Base-by-base conservation (phyloP, 2,888 invertebrate genomes). In the Drosophila anomelani region DNA sequence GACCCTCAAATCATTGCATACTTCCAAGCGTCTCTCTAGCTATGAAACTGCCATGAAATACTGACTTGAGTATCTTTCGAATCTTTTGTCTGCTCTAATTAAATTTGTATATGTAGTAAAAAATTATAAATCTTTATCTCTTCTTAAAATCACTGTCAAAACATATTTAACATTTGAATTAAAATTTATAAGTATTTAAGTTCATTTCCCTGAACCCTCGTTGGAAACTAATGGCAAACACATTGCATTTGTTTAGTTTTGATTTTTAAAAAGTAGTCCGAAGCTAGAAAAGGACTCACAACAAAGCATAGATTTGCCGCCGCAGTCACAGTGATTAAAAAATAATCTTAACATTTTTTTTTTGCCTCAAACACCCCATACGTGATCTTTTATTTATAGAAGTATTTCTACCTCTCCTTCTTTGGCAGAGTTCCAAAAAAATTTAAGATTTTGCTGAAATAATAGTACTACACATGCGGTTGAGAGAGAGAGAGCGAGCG, bases 361-460 rank as follows among this genome's bases (percentile, higher is more conserved):
- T 32, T n/a, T 15, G 5, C 13, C 34, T 51, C 51, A 20, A 51
- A 51, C 34, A 51, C 51, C 34, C 51, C 51, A 51, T 51, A 51
- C 34, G 51, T 51, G 61, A 55, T 55, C 55, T 75, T 77, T 81
- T 81, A 81, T 81, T 81, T 81, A 74, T 81, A 81, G 80, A 81
- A 73, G 29, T 44, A 54, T 62, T 76, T 77, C 81, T 81, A 79
- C 81, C 81, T 81, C 77, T 81, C 77, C 77, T 57, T 68, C 75
- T 77, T 81, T 81, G 80, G 80, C 80, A 58, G 13, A 43, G 56
- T 57, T 75, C 80, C 80, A 80, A 80, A 72, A 72, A 62, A 59
- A 59, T 62, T 62, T 29, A 46, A 62, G 62, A 62, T 62, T 62
- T 62, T 62, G 46, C 59, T 17, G 20, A 62, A 62, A 62, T 58